Evolutionary conservation across 1,140 invertebrate genomes (phyloP), one percentile per base, ranked within the genome.

Genomic region (Macrobrachium nipponense): DNA sequence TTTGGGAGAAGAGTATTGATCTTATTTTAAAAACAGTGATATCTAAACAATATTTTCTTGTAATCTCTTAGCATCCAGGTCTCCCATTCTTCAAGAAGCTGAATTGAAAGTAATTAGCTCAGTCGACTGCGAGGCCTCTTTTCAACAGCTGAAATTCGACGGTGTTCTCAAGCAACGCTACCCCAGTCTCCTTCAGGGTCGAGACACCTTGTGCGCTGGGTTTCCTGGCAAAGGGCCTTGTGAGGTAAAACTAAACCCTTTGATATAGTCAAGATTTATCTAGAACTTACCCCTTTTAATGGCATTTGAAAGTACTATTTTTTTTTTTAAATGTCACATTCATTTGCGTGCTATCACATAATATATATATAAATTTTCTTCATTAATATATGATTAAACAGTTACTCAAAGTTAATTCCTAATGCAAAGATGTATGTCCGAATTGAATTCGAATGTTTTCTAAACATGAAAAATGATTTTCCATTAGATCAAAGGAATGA

Each of bases 171-270:
- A 15, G 61, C n/a, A 43, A 18, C 43, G 60, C 23, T 80, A 80
- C n/a, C 78, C 78, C 5, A 20, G 17, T 4, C 78, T 80, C 10
- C 78, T 80, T 20, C 78, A 80, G 23, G 78, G 78, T 2, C 20
- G 18, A n/a, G 78, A 64, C 20, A 59, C 64, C 10, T 17, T 80
- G 61, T 80, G 78, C n/a, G 78, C 78, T 7, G 78, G 78, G 15
- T 20, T 15, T 12, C 78, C 78, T 7, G 23, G 44, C 12, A 64
- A 64, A 43, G 61, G 78, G 2, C 59, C 78, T 14, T 80, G 78
- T 43, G 44, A 80, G 60, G 78, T 80, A 80, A 43, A 36, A 44
- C 20, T 27, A 17, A 15, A 0, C 8, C 7, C 10, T 43, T 23
- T 3, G 23, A 20, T 15, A 66, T 66, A 11, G 17, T 66, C 12